Conservation (phyloP, 2,797 vertebrate species). For the Avahi laniger region DNA sequence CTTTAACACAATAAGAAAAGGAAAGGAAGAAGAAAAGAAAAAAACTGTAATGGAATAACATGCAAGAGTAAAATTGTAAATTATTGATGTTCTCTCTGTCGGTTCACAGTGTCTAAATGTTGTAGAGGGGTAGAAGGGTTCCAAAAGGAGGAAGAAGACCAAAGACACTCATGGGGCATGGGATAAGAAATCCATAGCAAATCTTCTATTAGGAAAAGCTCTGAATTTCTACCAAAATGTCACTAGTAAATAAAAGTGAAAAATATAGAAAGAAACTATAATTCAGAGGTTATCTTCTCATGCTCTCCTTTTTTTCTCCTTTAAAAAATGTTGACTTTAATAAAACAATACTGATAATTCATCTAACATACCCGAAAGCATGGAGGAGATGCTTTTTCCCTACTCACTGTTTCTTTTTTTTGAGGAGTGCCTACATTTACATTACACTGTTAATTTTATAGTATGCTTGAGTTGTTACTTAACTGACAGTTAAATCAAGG, state of each 20-base stretch:
- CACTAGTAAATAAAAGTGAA: not conserved
- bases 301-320: not conserved
- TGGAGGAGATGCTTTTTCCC: not conserved
- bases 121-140: not conserved
- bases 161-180: not conserved
- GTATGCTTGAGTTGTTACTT: not conserved
- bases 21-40: not conserved
- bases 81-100: not conserved
- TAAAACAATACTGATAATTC: not conserved
- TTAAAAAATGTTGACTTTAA: not conserved
- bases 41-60: not conserved
- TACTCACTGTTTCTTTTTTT: not conserved
- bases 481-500: conserved; percentile 15
- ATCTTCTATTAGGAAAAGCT: not conserved
- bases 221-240: not conserved
- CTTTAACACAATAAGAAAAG: not conserved
- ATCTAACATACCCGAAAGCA: not conserved
- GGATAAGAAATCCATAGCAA: not conserved
- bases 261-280: not conserved
- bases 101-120: not conserved
- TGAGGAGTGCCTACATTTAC: not conserved
- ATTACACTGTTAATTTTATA: not conserved
- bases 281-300: not conserved
- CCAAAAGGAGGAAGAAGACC: not conserved
- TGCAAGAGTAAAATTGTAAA: not conserved